Evolutionary conservation across 2,888 invertebrate species (phyloP), one percentile per base, ranked within the genome.

Genomic region (Drosophila quasianomalipes): DNA sequence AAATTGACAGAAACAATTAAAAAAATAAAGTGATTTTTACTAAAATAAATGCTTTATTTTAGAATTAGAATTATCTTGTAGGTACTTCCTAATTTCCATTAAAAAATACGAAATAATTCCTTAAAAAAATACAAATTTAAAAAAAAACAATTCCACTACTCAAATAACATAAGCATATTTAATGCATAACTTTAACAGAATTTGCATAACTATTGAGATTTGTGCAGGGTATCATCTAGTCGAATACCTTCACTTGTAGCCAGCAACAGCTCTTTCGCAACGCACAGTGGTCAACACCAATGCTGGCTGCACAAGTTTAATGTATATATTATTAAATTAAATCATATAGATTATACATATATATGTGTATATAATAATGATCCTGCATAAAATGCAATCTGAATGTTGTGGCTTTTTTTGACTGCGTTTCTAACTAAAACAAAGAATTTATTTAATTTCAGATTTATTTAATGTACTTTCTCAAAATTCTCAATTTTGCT

Each of bases 251-350:
- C 39, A 39, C 19, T 26, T 57, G 10, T 4, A 47, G 51, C 10
- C 19, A 19, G 3, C 22, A 35, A 39, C 26, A 16, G 52, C 58
- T 53, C 2, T 44, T 30, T 44, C 37, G 53, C 62, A 37, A 30
- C 49, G 76, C 71, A 78, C 77, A 76, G 81, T 78, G 77, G 77
- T 63, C 16, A 60, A 47, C 19, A 35, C 3, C 7, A 47, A 28
- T 39, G 47, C 47, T 22, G 53, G 30, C 26, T 22, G 1, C 10
- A 4, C 31, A 12, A 16, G 6, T 31, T 26, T n/a, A 60, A 41
- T 30, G 12, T 12, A 31, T n/a, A 31, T 47, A n/a, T n/a, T n/a
- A n/a, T n/a, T n/a, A n/a, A n/a, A n/a, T n/a, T n/a, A n/a, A n/a
- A 54, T 37, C 5, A 12, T 26, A 51, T 39, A 67, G 30, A 41